Conservation (phyloP, 2,888 invertebrate genomes). For the Euplagia quadripunctaria region DNA sequence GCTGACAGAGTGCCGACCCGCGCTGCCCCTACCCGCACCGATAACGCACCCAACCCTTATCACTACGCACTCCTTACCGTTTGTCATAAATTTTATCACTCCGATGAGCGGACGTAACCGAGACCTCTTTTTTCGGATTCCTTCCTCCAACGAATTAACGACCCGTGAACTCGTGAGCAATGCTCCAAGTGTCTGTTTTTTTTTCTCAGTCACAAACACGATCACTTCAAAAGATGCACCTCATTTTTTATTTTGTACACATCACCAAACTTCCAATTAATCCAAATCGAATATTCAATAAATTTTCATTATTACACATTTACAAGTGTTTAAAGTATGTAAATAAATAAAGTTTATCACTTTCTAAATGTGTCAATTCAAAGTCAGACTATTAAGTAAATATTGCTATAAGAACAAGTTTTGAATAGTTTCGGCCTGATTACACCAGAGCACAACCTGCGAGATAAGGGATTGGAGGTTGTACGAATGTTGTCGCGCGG, state of each 20-base stretch:
- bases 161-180: constrained; percentile 81
- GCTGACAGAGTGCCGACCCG: constrained; percentile 56
- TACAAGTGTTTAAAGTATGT: constrained; percentile 40
- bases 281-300: constrained; percentile 12
- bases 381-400: constrained; percentile 46
- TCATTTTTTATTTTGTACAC: constrained; percentile 52
- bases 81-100: constrained; percentile 85
- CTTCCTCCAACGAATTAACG: constrained; percentile 78
- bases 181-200: constrained; percentile 68
- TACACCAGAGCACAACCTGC: constrained; percentile 78
- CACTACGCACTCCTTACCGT: constrained; percentile 84
- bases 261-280: constrained; percentile 55
- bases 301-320: constrained; percentile 24
- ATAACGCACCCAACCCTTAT: constrained; percentile 82
- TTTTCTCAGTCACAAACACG: constrained; percentile 79
- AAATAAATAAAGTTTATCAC: constrained; percentile 66
- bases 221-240: constrained; percentile 69
- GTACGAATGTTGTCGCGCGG: constrained; percentile 77
- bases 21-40: constrained; percentile 60
- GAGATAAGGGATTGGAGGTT: constrained; percentile 76
- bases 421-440: constrained; percentile 62
- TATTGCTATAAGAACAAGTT: constrained; percentile 51
- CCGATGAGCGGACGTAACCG: constrained; percentile 79
- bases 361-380: constrained; percentile 51
- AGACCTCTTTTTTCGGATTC: constrained; percentile 74